Percentiles rank a stretch among this genome's conserved stretches.
These are phyloP conservation scores for Acheta domesticus DNA, from an alignment of 2,888 invertebrate genomes.

Conservation along the genomic window DNA sequence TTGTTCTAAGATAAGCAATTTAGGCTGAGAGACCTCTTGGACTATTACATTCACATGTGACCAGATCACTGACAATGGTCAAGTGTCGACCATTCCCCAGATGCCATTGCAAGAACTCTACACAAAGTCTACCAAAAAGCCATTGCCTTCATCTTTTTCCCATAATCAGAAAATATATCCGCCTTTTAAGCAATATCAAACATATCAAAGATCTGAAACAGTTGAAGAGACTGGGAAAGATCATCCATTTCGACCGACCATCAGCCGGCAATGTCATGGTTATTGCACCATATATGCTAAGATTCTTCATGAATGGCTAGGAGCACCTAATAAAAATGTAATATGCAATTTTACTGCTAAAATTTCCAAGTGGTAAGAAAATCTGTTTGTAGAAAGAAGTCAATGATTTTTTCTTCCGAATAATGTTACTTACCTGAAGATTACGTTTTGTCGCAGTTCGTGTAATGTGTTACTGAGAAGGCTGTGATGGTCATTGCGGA, in stretches of 20 bases:
- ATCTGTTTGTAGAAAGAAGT: no score
- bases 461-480: no score
- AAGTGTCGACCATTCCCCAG: not conserved
- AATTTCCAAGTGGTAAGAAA: no score
- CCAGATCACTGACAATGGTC: not conserved
- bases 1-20: slow-evolving; percentile 27
- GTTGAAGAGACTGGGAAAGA: slow-evolving; percentile 49
- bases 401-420: no score
- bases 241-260: not conserved
- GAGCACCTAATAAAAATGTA: slow-evolving; percentile 49
- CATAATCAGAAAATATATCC: not conserved
- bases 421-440: no score
- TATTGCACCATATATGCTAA: slow-evolving; percentile 62
- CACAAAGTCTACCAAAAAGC: not conserved
- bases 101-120: not conserved
- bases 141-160: not conserved
- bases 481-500: no score
- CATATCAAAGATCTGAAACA: slow-evolving; percentile 49
- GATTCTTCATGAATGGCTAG: slow-evolving; percentile 56
- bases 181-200: slow-evolving; percentile 51
- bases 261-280: slow-evolving; percentile 60
- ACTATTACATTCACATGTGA: slow-evolving; percentile 34
- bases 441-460: no score
- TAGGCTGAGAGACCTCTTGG: slow-evolving; percentile 28
- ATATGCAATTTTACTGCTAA: slow-evolving; percentile 49